Base-by-base conservation (phyloP, 1,140 invertebrate species). In the Chrysoperla carnea region DNA sequence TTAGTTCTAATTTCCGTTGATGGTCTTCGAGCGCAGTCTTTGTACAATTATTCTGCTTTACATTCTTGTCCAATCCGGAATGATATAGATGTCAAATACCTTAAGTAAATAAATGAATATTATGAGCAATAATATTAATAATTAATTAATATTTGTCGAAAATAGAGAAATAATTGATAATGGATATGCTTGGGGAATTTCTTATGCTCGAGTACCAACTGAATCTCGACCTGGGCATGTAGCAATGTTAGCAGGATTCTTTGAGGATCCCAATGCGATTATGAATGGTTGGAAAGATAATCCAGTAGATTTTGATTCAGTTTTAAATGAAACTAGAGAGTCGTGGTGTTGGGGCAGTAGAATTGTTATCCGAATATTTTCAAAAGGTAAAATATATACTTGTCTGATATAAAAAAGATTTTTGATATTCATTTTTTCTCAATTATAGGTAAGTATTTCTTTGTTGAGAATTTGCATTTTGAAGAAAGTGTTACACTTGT, bases 181-280 rank as follows among this genome's bases (percentile, higher is more conserved):
- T 46, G 45, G 68, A 54, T 88, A 84, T 40, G 63, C 75, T 27
- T 93, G 84, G 74, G 93, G 92, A 29, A 73, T 96, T 44, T 94
- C 90, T 4, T 78, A 87, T 51, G 93, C 91, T 0, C 69, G 81
- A 55, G 86, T 98, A n/a, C 94, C 94, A 1, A 98, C 94, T n/a
- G 94, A 98, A 67, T 95, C 92, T 1, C 69, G 94, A 41, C 93
- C 94, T 12, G 94, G 94, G 0, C 91, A 97, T 71, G 88, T 98
- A 13, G 93, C 94, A 8, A 68, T 99, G 0, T 80, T 90, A 51
- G 90, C 89, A 45, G 90, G 92, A 1, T 81, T 99, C 41, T 97
- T 96, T 67, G 95, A 99, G 73, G 95, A 99, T 70, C 93, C 96
- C 6, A 93, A 89, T 53, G 92, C 94, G 23, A 75, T 99, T 41